These are phyloP conservation scores for Samia ricini DNA, from an alignment of 1,140 invertebrate genomes.

Conservation along the genomic window DNA sequence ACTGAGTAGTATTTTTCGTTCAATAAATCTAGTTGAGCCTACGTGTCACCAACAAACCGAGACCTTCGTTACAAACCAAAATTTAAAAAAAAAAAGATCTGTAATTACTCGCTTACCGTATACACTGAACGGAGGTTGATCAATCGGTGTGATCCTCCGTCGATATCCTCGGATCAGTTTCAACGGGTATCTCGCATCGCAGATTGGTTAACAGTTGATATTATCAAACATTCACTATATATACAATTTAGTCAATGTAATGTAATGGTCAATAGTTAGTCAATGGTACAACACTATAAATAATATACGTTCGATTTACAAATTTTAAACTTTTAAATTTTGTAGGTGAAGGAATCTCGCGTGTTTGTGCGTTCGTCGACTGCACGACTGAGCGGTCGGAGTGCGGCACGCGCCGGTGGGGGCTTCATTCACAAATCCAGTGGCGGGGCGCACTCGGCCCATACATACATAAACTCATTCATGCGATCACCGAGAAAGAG, in stretches of 20 bases:
- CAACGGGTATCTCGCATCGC: constrained; percentile 23
- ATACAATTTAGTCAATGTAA: neutral
- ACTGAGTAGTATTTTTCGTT: constrained; percentile 56
- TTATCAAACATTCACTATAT: neutral
- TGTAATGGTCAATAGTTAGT: constrained; percentile 13
- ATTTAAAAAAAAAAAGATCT: constrained; percentile 39
- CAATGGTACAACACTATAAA: constrained; percentile 27
- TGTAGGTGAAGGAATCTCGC: constrained; percentile 48
- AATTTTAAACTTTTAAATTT: constrained; percentile 56
- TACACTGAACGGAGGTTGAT: constrained; percentile 34
- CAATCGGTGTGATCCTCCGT: constrained; percentile 37
- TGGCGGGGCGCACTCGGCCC: constrained; percentile 46
- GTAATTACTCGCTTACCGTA: constrained; percentile 54
- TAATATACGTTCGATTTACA: constrained; percentile 48
- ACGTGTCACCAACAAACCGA: constrained; percentile 54
- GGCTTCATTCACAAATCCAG: constrained; percentile 71
- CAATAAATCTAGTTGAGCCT: constrained; percentile 48
- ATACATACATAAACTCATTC: constrained; percentile 45
- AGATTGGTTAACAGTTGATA: neutral
- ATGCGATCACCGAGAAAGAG: constrained; percentile 46
- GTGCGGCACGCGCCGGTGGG: constrained; percentile 63
- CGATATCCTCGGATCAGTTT: constrained; percentile 29
- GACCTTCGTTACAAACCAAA: constrained; percentile 34
- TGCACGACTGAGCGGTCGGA: constrained; percentile 64
- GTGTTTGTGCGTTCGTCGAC: constrained; percentile 51